phyloP scores from a whole-genome alignment of 2,797 vertebrate species.

The Taeniopygia guttata region DNA sequence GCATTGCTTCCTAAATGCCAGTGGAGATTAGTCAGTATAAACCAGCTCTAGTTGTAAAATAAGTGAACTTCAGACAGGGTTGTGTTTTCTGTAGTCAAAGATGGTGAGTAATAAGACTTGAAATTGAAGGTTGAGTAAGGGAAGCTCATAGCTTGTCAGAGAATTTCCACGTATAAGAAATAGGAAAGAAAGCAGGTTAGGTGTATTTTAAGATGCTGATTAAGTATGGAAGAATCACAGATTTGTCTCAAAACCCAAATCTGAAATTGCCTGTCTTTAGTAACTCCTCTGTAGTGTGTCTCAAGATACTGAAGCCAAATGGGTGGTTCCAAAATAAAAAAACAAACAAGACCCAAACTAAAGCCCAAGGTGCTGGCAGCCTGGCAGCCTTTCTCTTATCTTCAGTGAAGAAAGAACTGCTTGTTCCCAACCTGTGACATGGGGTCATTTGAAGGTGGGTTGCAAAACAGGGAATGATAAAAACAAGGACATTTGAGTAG shows the following conservation, averaged over 20 bases:
- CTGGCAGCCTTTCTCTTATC: not conserved
- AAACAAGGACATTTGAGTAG: not conserved
- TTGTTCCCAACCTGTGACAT: not conserved
- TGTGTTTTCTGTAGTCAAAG: not conserved
- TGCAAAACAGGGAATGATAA: not conserved
- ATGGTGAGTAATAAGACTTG: not conserved
- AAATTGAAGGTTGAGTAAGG: not conserved
- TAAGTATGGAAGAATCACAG: not conserved
- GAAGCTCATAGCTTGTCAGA: not conserved
- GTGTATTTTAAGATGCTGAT: not conserved
- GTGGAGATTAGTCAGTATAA: not conserved
- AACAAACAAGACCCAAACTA: not conserved
- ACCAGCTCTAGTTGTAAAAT: not conserved
- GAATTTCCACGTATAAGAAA: not conserved
- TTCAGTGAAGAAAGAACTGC: not conserved
- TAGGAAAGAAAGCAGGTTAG: not conserved
- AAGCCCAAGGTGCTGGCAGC: not conserved
- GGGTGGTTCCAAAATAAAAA: not conserved
- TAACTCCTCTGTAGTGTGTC: not conserved
- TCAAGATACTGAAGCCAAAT: not conserved
- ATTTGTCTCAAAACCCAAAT: not conserved
- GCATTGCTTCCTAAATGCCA: not conserved
- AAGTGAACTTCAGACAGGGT: not conserved
- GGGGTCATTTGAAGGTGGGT: not conserved
- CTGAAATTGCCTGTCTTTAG: not conserved